Percentiles rank a stretch among this genome's conserved stretches.
Evolutionary conservation across 2,888 invertebrate genomes (phyloP).

Genomic region (Amblyjoppa proteus): DNA sequence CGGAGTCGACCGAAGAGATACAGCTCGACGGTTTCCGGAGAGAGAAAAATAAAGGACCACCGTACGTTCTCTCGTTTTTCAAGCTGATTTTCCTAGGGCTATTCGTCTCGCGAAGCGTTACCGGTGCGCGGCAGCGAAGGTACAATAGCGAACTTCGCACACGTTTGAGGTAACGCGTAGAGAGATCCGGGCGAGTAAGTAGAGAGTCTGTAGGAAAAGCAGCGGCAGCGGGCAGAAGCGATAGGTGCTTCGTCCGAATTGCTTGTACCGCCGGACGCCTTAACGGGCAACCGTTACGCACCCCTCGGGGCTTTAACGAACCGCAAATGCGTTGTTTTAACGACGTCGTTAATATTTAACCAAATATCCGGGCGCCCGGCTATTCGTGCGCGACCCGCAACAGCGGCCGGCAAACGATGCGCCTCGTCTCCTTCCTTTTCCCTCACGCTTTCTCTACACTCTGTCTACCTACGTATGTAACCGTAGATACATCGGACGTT

Average conservation of each 20-base stretch:
- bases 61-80: conserved; percentile 57
- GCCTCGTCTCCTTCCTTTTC: conserved; percentile 15
- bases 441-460: conserved; percentile 22
- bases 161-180: conserved; percentile 45
- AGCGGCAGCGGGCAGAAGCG: conserved; percentile 46
- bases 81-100: conserved; percentile 61
- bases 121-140: conserved; percentile 31
- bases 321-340: conserved; percentile 85
- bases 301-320: conserved; percentile 82
- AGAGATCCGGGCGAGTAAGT: conserved; percentile 29
- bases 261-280: conserved; percentile 71
- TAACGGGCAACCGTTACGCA: conserved; percentile 75
- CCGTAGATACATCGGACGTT: conserved; percentile 44
- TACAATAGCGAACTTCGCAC: conserved; percentile 45
- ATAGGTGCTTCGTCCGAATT: conserved; percentile 75
- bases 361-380: conserved; percentile 80
- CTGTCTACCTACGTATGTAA: conserved; percentile 28
- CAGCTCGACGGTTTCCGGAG: not conserved
- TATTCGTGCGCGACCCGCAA: conserved; percentile 62
- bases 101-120: conserved; percentile 56
- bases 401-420: conserved; percentile 47
- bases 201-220: conserved; percentile 29
- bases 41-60: conserved; percentile 43
- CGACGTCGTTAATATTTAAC: conserved; percentile 85
- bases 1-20: not conserved